Conservation (phyloP, 2,888 invertebrate species). For the Hydriomena furcata region DNA sequence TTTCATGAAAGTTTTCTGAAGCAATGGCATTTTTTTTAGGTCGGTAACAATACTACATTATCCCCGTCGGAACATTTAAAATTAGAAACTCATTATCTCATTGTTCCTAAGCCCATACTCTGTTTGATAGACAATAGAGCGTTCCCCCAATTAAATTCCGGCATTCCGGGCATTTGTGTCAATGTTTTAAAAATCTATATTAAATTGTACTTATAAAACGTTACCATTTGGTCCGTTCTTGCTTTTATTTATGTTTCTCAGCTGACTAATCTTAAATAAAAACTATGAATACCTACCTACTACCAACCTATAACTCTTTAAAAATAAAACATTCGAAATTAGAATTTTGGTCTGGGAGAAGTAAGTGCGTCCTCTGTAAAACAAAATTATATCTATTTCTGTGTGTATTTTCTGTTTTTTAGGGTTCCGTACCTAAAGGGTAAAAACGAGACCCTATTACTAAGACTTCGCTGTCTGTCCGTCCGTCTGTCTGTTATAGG, state of each 20-base stretch:
- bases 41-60: constrained; percentile 34
- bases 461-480: no score
- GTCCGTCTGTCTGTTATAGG: no score
- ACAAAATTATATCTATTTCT: no score
- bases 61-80: constrained; percentile 25
- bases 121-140: constrained; percentile 16
- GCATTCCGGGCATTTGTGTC: background rate
- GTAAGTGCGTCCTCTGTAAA: no score
- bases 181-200: constrained; percentile 26
- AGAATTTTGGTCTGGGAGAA: background rate
- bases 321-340: constrained; percentile 23
- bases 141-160: constrained; percentile 13
- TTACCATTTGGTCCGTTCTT: constrained; percentile 26
- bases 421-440: no score
- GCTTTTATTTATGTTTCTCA: constrained; percentile 30
- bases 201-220: constrained; percentile 25
- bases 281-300: constrained; percentile 20
- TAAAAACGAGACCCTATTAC: no score
- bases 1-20: constrained; percentile 12
- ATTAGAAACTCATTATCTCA: constrained; percentile 33
- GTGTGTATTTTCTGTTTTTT: no score
- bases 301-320: constrained; percentile 21
- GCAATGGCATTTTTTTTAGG: constrained; percentile 48
- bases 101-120: constrained; percentile 11
- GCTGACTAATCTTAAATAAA: constrained; percentile 33